Conservation (phyloP, 2,113 vertebrate species). For the Brienomyrus brachyistius region DNA sequence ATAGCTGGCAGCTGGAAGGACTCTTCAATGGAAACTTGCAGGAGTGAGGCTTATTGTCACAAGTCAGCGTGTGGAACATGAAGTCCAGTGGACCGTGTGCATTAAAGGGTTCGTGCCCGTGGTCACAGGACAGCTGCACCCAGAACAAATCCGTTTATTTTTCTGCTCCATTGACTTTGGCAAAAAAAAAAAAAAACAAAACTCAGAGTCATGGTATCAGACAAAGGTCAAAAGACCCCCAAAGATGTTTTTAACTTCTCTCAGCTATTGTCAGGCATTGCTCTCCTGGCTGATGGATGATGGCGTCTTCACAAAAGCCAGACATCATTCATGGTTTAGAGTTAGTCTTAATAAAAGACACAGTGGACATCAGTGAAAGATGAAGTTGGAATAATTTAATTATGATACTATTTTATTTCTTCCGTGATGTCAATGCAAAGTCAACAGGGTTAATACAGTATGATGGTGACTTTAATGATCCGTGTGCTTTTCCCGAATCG, state of each 20-base stretch:
- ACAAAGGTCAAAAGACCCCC: neutral
- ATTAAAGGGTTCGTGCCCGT: neutral
- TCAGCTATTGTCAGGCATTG: neutral
- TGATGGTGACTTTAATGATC: neutral
- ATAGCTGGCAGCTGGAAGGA: neutral
- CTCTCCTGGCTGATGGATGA: neutral
- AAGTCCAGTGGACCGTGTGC: neutral
- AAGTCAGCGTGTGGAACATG: neutral
- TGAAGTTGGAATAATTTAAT: slow-evolving; percentile 5
- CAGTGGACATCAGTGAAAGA: neutral
- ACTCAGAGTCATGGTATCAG: neutral
- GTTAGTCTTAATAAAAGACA: neutral
- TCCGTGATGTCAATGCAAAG: neutral
- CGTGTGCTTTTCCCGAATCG: neutral
- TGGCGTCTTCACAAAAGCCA: neutral
- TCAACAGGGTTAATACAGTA: slow-evolving; percentile 5
- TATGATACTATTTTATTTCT: neutral
- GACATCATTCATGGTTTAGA: neutral
- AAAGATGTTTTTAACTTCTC: neutral
- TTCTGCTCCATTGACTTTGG: neutral
- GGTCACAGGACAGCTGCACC: neutral
- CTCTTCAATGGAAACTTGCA: neutral
- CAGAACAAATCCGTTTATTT: neutral
- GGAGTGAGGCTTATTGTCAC: neutral
- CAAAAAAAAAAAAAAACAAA: neutral